Conservation (phyloP, 2,797 vertebrate genomes). For the Urosaurus nigricauda region DNA sequence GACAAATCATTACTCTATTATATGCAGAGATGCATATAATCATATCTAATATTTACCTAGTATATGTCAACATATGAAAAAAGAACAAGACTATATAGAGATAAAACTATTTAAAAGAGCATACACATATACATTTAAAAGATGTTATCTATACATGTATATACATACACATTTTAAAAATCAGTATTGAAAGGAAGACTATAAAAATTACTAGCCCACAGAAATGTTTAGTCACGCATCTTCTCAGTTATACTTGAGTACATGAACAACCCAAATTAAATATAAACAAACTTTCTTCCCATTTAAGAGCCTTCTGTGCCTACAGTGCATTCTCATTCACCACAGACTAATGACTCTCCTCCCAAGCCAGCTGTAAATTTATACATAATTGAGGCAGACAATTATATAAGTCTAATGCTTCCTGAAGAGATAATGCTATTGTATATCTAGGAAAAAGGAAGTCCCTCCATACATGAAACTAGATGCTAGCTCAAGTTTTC, state of each 20-base stretch:
- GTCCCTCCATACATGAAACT: background rate
- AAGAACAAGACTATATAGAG: background rate
- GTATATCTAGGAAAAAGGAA: background rate
- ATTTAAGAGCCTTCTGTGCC: background rate
- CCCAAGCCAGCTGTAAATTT: background rate
- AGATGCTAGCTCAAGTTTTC: background rate
- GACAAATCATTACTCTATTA: slow-evolving; percentile 34
- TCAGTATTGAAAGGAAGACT: background rate
- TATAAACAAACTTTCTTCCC: background rate
- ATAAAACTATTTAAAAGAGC: too few relatives aligned
- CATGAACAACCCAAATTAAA: background rate
- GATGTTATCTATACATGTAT: too few relatives aligned
- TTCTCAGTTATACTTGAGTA: too few relatives aligned
- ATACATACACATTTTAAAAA: background rate
- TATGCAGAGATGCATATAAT: background rate
- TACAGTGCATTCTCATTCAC: background rate
- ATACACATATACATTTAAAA: too few relatives aligned
- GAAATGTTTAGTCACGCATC: background rate
- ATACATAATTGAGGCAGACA: background rate
- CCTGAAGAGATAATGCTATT: background rate
- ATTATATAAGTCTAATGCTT: background rate
- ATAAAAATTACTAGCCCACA: background rate
- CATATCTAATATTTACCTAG: too few relatives aligned
- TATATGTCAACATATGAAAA: too few relatives aligned
- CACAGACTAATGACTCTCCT: background rate